phyloP scores from a whole-genome alignment of 2,888 invertebrate genomes.

The Saturnia japonica region DNA sequence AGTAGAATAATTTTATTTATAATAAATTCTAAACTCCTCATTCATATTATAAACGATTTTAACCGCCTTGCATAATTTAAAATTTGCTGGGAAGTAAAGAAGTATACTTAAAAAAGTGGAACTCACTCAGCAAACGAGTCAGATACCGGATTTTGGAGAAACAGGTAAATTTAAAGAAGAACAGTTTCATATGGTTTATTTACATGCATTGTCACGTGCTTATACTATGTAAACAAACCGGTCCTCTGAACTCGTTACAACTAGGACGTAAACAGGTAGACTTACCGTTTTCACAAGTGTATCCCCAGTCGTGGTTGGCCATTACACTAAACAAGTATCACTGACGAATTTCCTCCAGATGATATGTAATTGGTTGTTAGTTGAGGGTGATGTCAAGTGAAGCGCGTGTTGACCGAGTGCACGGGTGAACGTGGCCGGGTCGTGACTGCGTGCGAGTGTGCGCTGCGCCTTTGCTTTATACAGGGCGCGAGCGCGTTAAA shows the following conservation, averaged over 20 bases:
- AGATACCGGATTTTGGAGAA: background rate
- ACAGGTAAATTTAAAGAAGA: conserved; percentile 17
- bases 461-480: conserved; percentile 68
- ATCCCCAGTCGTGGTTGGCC: conserved; percentile 82
- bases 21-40: background rate
- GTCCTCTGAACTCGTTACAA: conserved; percentile 50
- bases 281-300: conserved; percentile 83
- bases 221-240: conserved; percentile 75
- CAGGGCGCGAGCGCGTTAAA: conserved; percentile 43
- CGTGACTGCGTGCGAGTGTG: conserved; percentile 73
- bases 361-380: conserved; percentile 30
- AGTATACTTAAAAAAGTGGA: background rate
- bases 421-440: conserved; percentile 66
- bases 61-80: background rate
- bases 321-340: conserved; percentile 54
- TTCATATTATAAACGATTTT: background rate
- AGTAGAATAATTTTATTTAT: background rate
- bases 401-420: conserved; percentile 64
- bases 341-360: conserved; percentile 36
- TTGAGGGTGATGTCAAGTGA: conserved; percentile 39
- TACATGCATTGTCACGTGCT: conserved; percentile 62
- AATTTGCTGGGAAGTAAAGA: background rate
- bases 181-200: conserved; percentile 18
- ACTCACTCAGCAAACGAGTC: background rate
- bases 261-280: conserved; percentile 41